Conservation (phyloP, 2,797 vertebrate species). For the Chelmon rostratus region DNA sequence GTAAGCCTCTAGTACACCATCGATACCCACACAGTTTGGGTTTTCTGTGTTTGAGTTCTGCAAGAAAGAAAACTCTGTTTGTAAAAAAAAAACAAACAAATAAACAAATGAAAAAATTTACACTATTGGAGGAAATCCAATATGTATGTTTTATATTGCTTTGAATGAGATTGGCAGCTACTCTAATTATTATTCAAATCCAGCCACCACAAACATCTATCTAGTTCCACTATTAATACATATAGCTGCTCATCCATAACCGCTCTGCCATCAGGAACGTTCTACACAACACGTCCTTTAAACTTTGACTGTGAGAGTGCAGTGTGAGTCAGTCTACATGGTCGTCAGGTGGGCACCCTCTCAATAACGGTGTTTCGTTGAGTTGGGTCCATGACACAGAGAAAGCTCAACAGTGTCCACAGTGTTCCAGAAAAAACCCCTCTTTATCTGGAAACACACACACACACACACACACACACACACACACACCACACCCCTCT, state of each 20-base stretch:
- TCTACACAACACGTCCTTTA: too few relatives aligned
- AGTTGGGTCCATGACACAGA: background rate
- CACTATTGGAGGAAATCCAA: background rate
- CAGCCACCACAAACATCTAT: too few relatives aligned
- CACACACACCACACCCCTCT: background rate
- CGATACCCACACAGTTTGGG: conserved; percentile 91
- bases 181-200: background rate
- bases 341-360: background rate
- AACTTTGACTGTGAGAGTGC: background rate
- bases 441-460: background rate
- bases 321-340: background rate
- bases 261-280: background rate
- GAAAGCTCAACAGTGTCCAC: background rate
- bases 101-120: background rate
- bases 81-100: background rate
- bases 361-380: background rate
- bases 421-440: background rate
- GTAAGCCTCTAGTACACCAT: conserved; percentile 92
- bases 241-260: background rate
- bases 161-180: background rate
- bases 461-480: background rate
- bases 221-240: background rate
- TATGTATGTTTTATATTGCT: background rate
- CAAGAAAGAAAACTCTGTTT: conserved; percentile 27
- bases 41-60: conserved; percentile 91